Evolutionary conservation across 2,888 invertebrate species (phyloP).

Genomic region (Ligdia adustata): DNA sequence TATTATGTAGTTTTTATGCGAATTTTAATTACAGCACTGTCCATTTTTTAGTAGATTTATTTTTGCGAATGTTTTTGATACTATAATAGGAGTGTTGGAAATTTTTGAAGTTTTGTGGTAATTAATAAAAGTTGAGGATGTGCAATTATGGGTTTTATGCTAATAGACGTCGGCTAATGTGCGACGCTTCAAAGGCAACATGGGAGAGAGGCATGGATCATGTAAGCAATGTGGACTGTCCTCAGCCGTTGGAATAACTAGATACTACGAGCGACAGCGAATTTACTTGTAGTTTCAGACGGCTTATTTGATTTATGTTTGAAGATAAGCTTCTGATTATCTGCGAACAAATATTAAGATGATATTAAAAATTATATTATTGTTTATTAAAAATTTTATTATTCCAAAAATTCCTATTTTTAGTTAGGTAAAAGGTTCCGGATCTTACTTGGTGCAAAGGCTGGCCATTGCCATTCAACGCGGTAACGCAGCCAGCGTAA

Average conservation of each 20-base stretch:
- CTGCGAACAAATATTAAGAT: too few species aligned
- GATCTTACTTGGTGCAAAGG: too few species aligned
- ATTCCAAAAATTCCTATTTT: too few species aligned
- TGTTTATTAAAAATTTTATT: too few species aligned
- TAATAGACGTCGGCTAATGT: conserved; percentile 74
- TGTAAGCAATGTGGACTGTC: conserved; percentile 9
- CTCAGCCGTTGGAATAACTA: not conserved
- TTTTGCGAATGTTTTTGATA: conserved; percentile 51
- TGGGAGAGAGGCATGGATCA: conserved; percentile 20
- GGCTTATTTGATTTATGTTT: too few species aligned
- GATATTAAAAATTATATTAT: too few species aligned
- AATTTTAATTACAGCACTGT: conserved; percentile 46
- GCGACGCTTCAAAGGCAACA: conserved; percentile 68
- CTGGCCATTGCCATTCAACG: too few species aligned
- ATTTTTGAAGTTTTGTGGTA: conserved; percentile 63
- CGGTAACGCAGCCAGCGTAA: too few species aligned
- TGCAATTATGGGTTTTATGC: conserved; percentile 77
- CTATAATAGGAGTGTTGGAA: conserved; percentile 54
- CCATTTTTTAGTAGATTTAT: conserved; percentile 20
- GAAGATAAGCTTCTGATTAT: too few species aligned
- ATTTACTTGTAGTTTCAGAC: too few species aligned
- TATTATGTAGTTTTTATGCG: conserved; percentile 22
- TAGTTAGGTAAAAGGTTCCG: too few species aligned
- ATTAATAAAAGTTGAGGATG: conserved; percentile 78
- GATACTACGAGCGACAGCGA: too few species aligned